phyloP scores from a whole-genome alignment of 2,888 invertebrate genomes.

The Pachymerium ferrugineum region DNA sequence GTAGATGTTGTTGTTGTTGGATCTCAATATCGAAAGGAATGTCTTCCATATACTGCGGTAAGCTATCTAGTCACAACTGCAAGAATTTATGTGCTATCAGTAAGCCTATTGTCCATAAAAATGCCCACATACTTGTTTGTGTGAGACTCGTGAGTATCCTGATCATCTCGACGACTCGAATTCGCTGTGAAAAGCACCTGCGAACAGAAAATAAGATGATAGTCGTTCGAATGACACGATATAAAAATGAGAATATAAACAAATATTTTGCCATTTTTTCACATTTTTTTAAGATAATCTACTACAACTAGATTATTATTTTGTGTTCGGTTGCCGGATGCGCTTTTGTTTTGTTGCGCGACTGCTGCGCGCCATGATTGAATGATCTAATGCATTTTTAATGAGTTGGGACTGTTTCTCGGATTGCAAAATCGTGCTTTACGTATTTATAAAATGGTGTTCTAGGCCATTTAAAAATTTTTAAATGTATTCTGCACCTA shows the following conservation, averaged over 20 bases:
- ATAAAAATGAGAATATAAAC: constrained; percentile 2
- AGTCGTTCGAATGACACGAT: not conserved
- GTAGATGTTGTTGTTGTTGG: constrained; percentile 4
- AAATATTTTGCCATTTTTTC: not conserved
- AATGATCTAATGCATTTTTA: not conserved
- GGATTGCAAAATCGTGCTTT: too few species aligned
- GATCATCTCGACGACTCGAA: constrained; percentile 20
- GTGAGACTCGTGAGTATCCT: constrained; percentile 14
- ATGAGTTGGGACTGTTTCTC: too few species aligned
- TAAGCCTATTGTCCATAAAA: constrained; percentile 30
- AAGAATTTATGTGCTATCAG: constrained; percentile 28
- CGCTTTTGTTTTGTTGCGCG: constrained; percentile 6
- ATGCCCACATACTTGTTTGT: constrained; percentile 26
- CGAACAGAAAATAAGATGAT: constrained; percentile 12
- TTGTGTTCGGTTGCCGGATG: too few species aligned
- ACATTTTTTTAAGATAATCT: not conserved
- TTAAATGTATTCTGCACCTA: too few species aligned
- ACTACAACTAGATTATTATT: too few species aligned
- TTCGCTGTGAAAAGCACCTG: constrained; percentile 18
- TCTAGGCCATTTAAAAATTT: not conserved
- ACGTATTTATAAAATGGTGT: too few species aligned
- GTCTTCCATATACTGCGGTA: constrained; percentile 12
- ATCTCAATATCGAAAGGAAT: constrained; percentile 25
- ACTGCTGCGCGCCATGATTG: constrained; percentile 19
- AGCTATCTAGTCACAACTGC: constrained; percentile 23